A percentile compares a stretch with the other conserved stretches of the same genome.
These are phyloP conservation scores for Wiebesia pumilae DNA, from an alignment of 1,140 invertebrate genomes.

Conservation along the genomic window DNA sequence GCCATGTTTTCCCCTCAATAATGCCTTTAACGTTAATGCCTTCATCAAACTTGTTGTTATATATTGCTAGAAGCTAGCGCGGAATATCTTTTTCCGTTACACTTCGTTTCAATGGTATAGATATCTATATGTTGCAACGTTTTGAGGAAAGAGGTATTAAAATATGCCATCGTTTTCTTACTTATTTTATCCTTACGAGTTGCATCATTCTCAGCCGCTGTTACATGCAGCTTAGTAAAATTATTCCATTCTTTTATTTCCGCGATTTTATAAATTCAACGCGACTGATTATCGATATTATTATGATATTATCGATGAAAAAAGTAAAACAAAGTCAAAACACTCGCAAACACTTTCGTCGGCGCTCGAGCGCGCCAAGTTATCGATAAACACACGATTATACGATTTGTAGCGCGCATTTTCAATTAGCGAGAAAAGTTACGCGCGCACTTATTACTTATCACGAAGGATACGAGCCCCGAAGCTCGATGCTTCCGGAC, in stretches of 20 bases:
- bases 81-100: neutral
- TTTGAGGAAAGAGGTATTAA: neutral
- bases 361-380: neutral
- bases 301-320: neutral
- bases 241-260: too few relatives aligned
- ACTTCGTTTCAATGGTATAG: neutral
- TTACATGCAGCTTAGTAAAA: too few relatives aligned
- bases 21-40: slow-evolving; percentile 16
- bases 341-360: neutral
- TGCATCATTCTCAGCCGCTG: too few relatives aligned
- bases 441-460: neutral
- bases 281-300: too few relatives aligned
- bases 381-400: neutral
- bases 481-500: slow-evolving; percentile 21
- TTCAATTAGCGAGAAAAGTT: neutral
- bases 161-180: too few relatives aligned
- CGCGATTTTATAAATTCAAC: too few relatives aligned
- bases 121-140: neutral
- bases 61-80: too few relatives aligned
- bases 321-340: neutral
- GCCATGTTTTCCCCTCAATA: slow-evolving; percentile 28
- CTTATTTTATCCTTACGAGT: too few relatives aligned
- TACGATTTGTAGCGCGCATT: neutral
- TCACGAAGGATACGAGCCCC: neutral
- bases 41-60: slow-evolving; percentile 7